Evolutionary conservation across 2,113 vertebrate genomes (phyloP).

Genomic region (Bubo blakistoni): DNA sequence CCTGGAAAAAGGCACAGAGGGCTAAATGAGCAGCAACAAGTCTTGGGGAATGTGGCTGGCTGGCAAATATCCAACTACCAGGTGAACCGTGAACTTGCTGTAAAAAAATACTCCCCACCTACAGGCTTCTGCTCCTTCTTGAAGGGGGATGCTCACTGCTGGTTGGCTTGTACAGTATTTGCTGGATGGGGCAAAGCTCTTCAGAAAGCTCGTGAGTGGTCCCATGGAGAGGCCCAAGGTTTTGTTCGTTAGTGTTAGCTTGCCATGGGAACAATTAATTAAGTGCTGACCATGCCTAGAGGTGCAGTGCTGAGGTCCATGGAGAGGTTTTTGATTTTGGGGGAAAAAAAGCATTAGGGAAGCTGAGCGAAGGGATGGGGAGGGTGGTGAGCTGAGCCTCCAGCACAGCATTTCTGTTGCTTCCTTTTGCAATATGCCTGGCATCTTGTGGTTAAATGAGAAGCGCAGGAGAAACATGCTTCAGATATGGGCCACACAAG

Average conservation of each 20-base stretch:
- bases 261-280: accelerated
- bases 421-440: not conserved
- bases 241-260: not conserved
- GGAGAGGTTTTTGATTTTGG: not conserved
- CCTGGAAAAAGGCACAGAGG: not conserved
- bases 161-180: not conserved
- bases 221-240: not conserved
- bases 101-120: not conserved
- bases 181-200: not conserved
- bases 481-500: accelerated
- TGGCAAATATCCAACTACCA: not conserved
- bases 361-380: accelerated
- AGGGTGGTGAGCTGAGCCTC: not conserved
- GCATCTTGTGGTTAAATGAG: not conserved
- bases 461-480: accelerated
- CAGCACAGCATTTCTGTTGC: not conserved
- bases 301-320: not conserved
- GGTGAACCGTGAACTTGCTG: not conserved
- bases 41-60: not conserved
- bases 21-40: accelerated
- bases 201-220: accelerated
- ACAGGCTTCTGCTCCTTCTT: not conserved
- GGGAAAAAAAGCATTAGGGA: not conserved
- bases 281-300: not conserved
- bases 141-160: not conserved